Conservation (phyloP, 2,113 vertebrate genomes). For the Pterocles gutturalis region DNA sequence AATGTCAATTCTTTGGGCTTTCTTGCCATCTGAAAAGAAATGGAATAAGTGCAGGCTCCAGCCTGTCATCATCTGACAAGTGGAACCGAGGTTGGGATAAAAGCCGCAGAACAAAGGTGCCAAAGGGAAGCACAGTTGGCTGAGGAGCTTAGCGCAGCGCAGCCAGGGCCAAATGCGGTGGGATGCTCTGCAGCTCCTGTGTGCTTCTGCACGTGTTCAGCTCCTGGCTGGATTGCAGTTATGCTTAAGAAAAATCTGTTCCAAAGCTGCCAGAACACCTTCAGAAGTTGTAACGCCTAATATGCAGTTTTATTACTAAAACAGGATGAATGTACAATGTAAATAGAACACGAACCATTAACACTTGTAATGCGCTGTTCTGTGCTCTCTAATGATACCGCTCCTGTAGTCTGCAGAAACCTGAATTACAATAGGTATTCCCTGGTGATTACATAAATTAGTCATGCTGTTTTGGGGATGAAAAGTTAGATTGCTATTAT, state of each 20-base stretch:
- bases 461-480: conserved; percentile 54
- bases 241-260: not conserved
- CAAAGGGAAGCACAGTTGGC: conserved; percentile 9
- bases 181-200: not conserved
- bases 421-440: conserved; percentile 53
- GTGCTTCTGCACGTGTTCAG: not conserved
- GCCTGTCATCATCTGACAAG: conserved; percentile 30
- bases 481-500: conserved; percentile 36
- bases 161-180: not conserved
- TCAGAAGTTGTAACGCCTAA: conserved; percentile 34
- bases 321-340: conserved; percentile 34
- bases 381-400: not conserved
- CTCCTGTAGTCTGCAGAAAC: conserved; percentile 21
- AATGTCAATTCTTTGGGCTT: conserved; percentile 49
- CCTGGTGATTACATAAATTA: conserved; percentile 62
- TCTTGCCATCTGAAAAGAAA: conserved; percentile 48
- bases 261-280: not conserved
- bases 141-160: not conserved
- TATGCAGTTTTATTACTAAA: conserved; percentile 34
- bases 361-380: conserved; percentile 4
- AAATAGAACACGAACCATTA: conserved; percentile 58
- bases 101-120: conserved; percentile 46
- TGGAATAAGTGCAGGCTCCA: not conserved
- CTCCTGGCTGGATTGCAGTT: not conserved
- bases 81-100: conserved; percentile 20